Evolutionary conservation across 2,797 vertebrate species (phyloP), one percentile per base, ranked within the genome.

Genomic region (Myotis myotis): DNA sequence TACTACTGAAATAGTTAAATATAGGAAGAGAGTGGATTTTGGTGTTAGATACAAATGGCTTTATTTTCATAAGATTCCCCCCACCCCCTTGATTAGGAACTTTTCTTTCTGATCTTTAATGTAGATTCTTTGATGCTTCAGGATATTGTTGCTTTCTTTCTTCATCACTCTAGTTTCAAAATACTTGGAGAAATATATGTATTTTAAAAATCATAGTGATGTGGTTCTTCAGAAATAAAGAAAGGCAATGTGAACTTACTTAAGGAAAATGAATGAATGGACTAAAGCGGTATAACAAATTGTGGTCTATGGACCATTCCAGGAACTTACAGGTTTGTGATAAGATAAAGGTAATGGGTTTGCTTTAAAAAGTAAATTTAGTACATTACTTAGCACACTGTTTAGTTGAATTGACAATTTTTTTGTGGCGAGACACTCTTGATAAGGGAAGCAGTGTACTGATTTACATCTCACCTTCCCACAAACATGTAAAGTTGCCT

Each of bases 21-120:
- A 23, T 30, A 76, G 62, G n/a, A 80, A 64, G 64, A 74, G 86
- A 89, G 20, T 92, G 80, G 33, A 33, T 70, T 19, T 55, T 88
- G 36, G n/a, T 91, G 11, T 92, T 55, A 78, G 49, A 68, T 91
- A 66, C 89, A 95, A 91, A 74, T 93, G 30, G 8, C n/a, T 17
- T 79, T 83, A 75, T 62, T 89, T 88, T 68, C 36, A 17, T 28
- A 79, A 44, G 33, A 41, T 13, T 30, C 11, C 47, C 30, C 17
- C 30, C 7, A n/a, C 30, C 71, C 16, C 8, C 33, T 84, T 57
- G 23, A 68, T 72, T 81, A 85, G 85, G 49, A 57, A 75, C 53
- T 74, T 94, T 92, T 88, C 23, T 78, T 86, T 89, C 47, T 88
- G n/a, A 82, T 95, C 17, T 95, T 95, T 83, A 28, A 33, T 79